These are phyloP conservation scores for Galago senegalensis DNA, from an alignment of 2,797 vertebrate species.

Conservation along the genomic window DNA sequence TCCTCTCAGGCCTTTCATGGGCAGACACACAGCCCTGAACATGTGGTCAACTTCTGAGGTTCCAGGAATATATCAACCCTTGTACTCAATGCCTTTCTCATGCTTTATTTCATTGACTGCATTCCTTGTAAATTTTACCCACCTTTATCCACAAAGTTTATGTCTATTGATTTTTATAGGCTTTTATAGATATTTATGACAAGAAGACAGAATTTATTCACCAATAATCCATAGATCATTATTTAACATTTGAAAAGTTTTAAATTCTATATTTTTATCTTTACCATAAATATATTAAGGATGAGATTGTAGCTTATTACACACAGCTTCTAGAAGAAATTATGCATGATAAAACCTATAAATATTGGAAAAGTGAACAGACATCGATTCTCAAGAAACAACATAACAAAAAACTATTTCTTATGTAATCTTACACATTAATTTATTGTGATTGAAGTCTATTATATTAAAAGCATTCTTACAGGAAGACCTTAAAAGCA, in stretches of 20 bases:
- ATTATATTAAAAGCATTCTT: background rate
- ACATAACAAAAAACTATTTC: background rate
- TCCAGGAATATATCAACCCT: background rate
- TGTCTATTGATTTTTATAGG: background rate
- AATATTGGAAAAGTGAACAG: background rate
- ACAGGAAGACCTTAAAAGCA: background rate
- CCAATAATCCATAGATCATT: background rate
- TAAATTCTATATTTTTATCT: background rate
- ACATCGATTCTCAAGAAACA: background rate
- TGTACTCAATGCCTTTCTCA: background rate
- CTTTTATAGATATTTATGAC: background rate
- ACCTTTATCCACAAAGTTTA: background rate
- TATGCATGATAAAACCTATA: background rate
- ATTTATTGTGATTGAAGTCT: background rate
- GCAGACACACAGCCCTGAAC: background rate
- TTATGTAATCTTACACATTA: background rate
- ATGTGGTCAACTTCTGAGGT: background rate
- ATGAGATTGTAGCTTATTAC: background rate
- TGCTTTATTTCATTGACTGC: background rate
- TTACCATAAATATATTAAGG: background rate
- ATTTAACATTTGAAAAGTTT: background rate
- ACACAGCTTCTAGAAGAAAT: background rate
- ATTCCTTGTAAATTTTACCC: background rate
- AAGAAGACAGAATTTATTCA: background rate
- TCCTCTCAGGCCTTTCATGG: background rate